A percentile compares a stretch with the other conserved stretches of the same genome.
These are phyloP conservation scores for Ariopsis seemanni DNA, from an alignment of 2,113 vertebrate species.

Conservation along the genomic window DNA sequence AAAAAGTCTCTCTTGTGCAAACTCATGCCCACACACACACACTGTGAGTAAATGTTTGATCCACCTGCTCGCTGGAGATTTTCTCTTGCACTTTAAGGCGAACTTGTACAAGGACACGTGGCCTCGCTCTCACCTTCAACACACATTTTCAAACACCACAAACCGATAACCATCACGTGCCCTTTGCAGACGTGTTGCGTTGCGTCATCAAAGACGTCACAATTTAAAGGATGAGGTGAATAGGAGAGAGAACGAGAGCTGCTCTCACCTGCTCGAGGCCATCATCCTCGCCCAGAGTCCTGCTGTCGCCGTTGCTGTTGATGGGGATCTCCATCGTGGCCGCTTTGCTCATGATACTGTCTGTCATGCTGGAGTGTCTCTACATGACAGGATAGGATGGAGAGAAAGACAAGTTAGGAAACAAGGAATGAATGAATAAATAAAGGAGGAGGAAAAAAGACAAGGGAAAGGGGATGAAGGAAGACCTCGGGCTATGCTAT, in stretches of 20 bases:
- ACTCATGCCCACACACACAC: background rate
- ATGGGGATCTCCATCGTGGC: slow-evolving; percentile 99
- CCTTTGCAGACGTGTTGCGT: background rate
- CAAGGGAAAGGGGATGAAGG: background rate
- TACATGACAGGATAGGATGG: slow-evolving; percentile 23
- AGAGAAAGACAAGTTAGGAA: background rate
- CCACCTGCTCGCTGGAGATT: slow-evolving; percentile 29
- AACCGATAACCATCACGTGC: background rate
- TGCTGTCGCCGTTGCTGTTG: slow-evolving; percentile 88
- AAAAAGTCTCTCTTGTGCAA: background rate
- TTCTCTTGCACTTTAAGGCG: slow-evolving; percentile 30
- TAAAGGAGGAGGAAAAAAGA: background rate
- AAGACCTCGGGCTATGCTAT: background rate
- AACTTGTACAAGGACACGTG: slow-evolving; percentile 16
- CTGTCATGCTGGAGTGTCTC: slow-evolving; percentile 80
- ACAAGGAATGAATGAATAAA: background rate
- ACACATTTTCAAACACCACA: background rate
- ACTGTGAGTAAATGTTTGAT: slow-evolving; percentile 22
- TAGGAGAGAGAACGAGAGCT: too few relatives aligned
- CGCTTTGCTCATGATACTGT: slow-evolving; percentile 91
- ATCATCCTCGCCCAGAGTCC: slow-evolving; percentile 86
- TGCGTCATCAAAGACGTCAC: too few relatives aligned
- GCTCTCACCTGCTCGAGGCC: slow-evolving; percentile 88
- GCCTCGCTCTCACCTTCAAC: background rate
- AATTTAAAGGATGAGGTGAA: background rate